These are phyloP conservation scores for Pangasianodon gigas DNA, from an alignment of 2,113 vertebrate genomes.

Conservation along the genomic window DNA sequence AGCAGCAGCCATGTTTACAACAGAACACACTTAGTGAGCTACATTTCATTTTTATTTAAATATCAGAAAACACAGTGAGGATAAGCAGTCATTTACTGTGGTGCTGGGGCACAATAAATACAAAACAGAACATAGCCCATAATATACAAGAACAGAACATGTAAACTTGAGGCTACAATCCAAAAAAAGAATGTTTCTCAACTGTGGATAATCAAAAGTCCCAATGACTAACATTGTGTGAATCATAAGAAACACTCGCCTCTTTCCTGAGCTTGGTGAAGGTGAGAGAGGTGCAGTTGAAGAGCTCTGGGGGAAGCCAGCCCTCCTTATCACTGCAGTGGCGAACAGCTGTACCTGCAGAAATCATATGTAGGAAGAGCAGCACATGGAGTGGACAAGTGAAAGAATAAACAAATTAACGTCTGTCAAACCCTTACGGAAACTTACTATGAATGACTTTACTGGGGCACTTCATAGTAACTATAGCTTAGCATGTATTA, in stretches of 20 bases:
- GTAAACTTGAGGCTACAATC: background rate
- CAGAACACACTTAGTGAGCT: background rate
- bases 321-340: slow-evolving; percentile 84
- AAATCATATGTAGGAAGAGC: background rate
- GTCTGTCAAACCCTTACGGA: background rate
- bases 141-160: background rate
- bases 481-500: background rate
- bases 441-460: background rate
- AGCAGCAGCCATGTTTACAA: background rate
- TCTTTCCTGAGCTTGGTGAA: slow-evolving; percentile 78
- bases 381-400: background rate
- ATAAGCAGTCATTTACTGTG: background rate
- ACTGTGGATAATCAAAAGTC: background rate
- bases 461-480: background rate
- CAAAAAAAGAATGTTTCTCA: background rate
- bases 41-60: background rate
- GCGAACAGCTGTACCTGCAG: slow-evolving; percentile 79
- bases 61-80: background rate
- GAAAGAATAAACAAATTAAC: background rate
- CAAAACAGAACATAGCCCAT: background rate
- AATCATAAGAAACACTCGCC: slow-evolving; percentile 63
- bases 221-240: background rate
- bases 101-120: background rate
- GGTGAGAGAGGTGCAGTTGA: slow-evolving; percentile 82
- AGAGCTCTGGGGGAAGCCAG: slow-evolving; percentile 86